A percentile compares a stretch with the other conserved stretches of the same genome.
phyloP scores from a whole-genome alignment of 2,888 invertebrate genomes.

The Hesperia comma region DNA sequence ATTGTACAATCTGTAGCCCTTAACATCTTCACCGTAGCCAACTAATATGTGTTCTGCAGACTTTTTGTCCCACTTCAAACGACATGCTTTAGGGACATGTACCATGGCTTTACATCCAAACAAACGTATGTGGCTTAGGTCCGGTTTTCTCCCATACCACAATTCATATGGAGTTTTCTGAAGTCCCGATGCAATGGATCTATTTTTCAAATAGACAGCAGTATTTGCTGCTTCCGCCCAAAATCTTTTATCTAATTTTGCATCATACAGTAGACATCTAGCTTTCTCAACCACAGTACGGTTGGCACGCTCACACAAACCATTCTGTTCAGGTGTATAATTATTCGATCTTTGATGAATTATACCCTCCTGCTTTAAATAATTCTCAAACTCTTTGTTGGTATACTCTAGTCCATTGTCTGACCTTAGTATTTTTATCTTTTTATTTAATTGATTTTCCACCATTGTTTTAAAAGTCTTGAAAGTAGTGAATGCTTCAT shows the following conservation, averaged over 20 bases:
- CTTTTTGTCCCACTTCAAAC: slow-evolving; percentile 40
- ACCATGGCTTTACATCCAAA: slow-evolving; percentile 40
- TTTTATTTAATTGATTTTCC: slow-evolving; percentile 39
- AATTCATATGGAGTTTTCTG: slow-evolving; percentile 28
- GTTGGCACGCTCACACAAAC: slow-evolving; percentile 36
- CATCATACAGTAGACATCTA: slow-evolving; percentile 37
- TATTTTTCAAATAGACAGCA: no score
- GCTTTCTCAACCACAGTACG: slow-evolving; percentile 39
- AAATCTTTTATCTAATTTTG: no score
- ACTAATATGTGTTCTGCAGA: no score
- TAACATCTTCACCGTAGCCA: no score
- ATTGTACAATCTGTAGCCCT: no score
- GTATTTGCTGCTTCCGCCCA: no score
- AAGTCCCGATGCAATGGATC: slow-evolving; percentile 37
- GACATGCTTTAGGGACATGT: slow-evolving; percentile 37
- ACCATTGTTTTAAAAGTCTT: slow-evolving; percentile 35
- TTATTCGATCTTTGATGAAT: slow-evolving; percentile 40
- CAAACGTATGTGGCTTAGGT: slow-evolving; percentile 15
- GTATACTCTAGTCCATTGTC: slow-evolving; percentile 45
- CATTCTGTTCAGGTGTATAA: slow-evolving; percentile 40
- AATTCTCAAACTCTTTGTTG: no score
- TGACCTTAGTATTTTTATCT: slow-evolving; percentile 39
- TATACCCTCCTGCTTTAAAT: slow-evolving; percentile 39
- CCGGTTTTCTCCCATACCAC: slow-evolving; percentile 17
- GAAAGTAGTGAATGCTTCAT: slow-evolving; percentile 32